Percentiles rank a stretch among this genome's conserved stretches.
Conservation (phyloP, 2,113 vertebrate species). For the Callipepla squamata region DNA sequence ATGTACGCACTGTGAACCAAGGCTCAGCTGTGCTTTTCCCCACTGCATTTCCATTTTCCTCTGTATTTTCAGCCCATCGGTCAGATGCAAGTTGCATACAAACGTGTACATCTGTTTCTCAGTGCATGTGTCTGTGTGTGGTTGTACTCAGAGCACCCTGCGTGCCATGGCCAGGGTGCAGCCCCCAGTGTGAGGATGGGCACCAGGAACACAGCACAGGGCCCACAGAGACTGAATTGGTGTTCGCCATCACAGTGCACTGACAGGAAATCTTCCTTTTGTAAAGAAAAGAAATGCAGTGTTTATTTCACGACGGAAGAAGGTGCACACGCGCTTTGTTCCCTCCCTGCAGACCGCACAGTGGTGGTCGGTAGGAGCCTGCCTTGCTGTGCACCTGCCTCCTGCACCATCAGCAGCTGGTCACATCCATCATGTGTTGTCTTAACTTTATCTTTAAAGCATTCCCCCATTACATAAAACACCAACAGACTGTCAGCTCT, state of each 20-base stretch:
- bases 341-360: neutral
- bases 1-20: neutral
- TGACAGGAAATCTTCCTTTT: neutral
- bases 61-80: neutral
- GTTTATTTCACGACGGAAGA: neutral
- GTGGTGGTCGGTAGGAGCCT: neutral
- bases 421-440: too few relatives aligned
- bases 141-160: neutral
- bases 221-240: neutral
- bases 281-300: neutral
- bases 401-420: neutral
- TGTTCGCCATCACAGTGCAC: neutral
- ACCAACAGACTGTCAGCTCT: neutral
- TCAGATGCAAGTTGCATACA: too few relatives aligned
- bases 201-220: too few relatives aligned
- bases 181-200: accelerated
- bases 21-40: neutral
- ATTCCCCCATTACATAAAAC: neutral
- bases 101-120: too few relatives aligned
- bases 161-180: neutral
- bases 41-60: neutral
- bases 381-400: neutral
- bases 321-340: neutral
- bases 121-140: too few relatives aligned
- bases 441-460: neutral